Percentiles rank a stretch among this genome's conserved stretches.
Conservation (phyloP, 2,888 invertebrate genomes). For the Thymelicus lineola region DNA sequence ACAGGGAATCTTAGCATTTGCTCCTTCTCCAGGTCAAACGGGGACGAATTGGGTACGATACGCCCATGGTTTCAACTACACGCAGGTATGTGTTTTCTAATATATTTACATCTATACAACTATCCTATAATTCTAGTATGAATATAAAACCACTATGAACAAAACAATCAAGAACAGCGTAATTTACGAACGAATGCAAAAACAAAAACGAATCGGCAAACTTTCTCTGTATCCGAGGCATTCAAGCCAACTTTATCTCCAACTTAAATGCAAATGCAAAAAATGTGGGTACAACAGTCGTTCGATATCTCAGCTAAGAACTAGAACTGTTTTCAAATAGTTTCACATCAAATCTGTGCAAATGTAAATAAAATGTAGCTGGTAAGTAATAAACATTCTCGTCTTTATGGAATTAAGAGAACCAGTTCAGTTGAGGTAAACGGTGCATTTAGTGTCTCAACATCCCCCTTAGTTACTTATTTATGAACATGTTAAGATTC, state of each 20-base stretch:
- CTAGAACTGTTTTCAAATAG: slow-evolving; percentile 4
- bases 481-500: slow-evolving; percentile 21
- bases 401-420: neutral
- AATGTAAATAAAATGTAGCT: too few species aligned
- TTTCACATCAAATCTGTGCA: too few species aligned
- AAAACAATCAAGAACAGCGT: neutral
- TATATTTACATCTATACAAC: too few species aligned
- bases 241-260: slow-evolving; percentile 4
- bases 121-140: neutral
- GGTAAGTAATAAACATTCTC: neutral
- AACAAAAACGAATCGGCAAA: neutral
- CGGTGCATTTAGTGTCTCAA: neutral
- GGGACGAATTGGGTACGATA: too few species aligned
- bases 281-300: neutral
- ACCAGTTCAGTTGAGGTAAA: neutral
- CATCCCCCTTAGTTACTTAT: neutral
- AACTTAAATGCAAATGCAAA: slow-evolving; percentile 16
- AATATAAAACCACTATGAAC: neutral
- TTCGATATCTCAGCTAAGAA: neutral
- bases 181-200: neutral
- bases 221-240: slow-evolving; percentile 14
- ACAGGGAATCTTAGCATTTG: too few species aligned
- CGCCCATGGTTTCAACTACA: too few species aligned
- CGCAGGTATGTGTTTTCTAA: too few species aligned
- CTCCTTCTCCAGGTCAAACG: too few species aligned